Evolutionary conservation across 2,797 vertebrate genomes (phyloP), one percentile per base, ranked within the genome.

Genomic region (Chanos chanos): DNA sequence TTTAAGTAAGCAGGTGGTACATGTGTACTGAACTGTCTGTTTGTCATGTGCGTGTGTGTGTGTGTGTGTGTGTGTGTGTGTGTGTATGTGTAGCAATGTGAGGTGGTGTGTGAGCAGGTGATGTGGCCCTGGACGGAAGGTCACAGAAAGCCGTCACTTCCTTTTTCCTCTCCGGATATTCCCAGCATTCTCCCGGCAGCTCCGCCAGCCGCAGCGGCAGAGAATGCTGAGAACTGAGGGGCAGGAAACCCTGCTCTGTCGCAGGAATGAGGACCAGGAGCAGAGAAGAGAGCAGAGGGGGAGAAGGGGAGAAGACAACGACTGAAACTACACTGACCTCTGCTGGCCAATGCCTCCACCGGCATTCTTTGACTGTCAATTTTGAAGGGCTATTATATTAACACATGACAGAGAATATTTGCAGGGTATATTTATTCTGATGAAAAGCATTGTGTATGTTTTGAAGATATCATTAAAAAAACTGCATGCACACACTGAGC

Each of bases 111-210:
- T 52, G 73, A 76, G 81, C 87, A 89, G 88, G 89, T 89, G 85
- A 90, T 84, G 72, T 81, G 77, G 77, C 80, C 83, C 75, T 70
- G 78, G 74, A 77, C 83, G 86, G 87, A 89, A 89, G 87, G 85
- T 89, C 89, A 89, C 31, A 28, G 49, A 69, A 87, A 87, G 85
- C 85, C 86, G 83, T 86, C 86, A 89, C 86, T 88, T 89, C 87
- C 86, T 75, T 71, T 77, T 90, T 89, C 89, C 87, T 86, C 70
- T 86, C 85, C 88, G 89, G 89, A 89, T 90, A 84, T 89, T 90
- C 87, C 87, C 89, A 89, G 87, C 82, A 89, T 90, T 89, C 84
- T 88, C 69, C 82, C 77, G 80, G 80, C 84, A 84, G 81, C 71
- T 61, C 62, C 49, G 64, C 54, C 75, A 80, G 76, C 75, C 68